These are phyloP conservation scores for Balanococcus diminutus DNA, from an alignment of 2,888 invertebrate species.

Conservation along the genomic window DNA sequence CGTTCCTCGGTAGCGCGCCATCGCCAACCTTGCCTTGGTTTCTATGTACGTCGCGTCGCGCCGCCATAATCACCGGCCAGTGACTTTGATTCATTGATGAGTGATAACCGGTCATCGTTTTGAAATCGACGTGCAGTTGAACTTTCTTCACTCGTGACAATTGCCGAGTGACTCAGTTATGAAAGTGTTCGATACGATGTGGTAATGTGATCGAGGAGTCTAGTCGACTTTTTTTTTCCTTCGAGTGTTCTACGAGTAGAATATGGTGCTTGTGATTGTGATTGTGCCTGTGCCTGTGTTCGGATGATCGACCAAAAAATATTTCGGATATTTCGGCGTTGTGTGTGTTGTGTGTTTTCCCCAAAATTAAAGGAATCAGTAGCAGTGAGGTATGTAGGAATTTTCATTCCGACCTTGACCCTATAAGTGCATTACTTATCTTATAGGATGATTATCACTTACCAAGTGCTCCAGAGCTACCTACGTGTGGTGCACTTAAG, in stretches of 20 bases:
- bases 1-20: conserved; percentile 1
- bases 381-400: not conserved
- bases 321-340: too few relatives aligned
- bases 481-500: not conserved
- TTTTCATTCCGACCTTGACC: conserved; percentile 8
- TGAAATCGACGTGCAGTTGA: conserved; percentile 28
- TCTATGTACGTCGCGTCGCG: not conserved
- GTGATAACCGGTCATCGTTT: conserved; percentile 30
- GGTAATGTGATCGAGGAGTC: not conserved
- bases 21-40: not conserved
- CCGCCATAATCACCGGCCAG: conserved; percentile 3
- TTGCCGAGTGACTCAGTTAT: conserved; percentile 40
- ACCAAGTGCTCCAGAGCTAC: too few relatives aligned
- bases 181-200: conserved; percentile 22
- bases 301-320: too few relatives aligned
- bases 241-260: not conserved
- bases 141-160: conserved; percentile 39
- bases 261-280: not conserved
- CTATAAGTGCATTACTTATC: too few relatives aligned
- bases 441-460: too few relatives aligned
- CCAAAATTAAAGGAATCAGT: too few relatives aligned
- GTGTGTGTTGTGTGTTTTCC: not conserved
- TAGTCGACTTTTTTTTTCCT: not conserved
- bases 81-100: conserved; percentile 41
- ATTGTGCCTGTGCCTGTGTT: not conserved